A percentile compares a stretch with the other conserved stretches of the same genome.
phyloP scores from a whole-genome alignment of 2,113 vertebrate species.

The Phocoena phocoena region DNA sequence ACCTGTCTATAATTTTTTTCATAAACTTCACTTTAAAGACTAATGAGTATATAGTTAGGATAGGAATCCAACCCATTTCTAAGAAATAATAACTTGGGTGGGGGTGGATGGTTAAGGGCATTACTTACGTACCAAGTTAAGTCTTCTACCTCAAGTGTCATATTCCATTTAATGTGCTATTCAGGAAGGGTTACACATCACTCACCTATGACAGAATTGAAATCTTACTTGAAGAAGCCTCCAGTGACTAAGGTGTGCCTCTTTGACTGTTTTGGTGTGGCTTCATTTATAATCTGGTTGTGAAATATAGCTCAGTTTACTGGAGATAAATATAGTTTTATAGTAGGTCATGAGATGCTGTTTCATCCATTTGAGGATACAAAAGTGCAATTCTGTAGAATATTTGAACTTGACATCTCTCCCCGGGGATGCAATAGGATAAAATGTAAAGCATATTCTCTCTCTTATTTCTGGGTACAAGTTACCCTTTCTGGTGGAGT shows the following conservation, averaged over 20 bases:
- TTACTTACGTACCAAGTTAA: slow-evolving; percentile 17
- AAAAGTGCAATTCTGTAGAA: slow-evolving; percentile 38
- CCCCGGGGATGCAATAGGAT: background rate
- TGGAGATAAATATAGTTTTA: slow-evolving; percentile 48
- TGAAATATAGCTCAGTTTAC: slow-evolving; percentile 58
- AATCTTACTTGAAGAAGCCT: slow-evolving; percentile 61
- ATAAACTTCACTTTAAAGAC: slow-evolving; percentile 13
- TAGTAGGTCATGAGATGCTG: slow-evolving; percentile 8
- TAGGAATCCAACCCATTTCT: slow-evolving; percentile 21
- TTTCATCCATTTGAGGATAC: slow-evolving; percentile 24
- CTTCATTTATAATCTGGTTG: slow-evolving; percentile 25
- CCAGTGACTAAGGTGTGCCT: background rate
- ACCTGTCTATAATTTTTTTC: background rate
- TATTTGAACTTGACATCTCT: slow-evolving; percentile 36
- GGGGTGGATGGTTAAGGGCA: background rate
- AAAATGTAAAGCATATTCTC: slow-evolving; percentile 49
- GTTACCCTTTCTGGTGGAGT: slow-evolving; percentile 43
- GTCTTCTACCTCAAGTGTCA: slow-evolving; percentile 61
- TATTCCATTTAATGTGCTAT: slow-evolving; percentile 65
- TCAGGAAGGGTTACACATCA: slow-evolving; percentile 62
- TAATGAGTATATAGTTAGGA: background rate
- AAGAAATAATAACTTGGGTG: background rate
- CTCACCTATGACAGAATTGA: slow-evolving; percentile 16
- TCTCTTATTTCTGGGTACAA: background rate
- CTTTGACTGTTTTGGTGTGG: slow-evolving; percentile 7